A percentile compares a stretch with the other conserved stretches of the same genome.
Evolutionary conservation across 2,888 invertebrate species (phyloP).

Genomic region (Melipona bicolor): DNA sequence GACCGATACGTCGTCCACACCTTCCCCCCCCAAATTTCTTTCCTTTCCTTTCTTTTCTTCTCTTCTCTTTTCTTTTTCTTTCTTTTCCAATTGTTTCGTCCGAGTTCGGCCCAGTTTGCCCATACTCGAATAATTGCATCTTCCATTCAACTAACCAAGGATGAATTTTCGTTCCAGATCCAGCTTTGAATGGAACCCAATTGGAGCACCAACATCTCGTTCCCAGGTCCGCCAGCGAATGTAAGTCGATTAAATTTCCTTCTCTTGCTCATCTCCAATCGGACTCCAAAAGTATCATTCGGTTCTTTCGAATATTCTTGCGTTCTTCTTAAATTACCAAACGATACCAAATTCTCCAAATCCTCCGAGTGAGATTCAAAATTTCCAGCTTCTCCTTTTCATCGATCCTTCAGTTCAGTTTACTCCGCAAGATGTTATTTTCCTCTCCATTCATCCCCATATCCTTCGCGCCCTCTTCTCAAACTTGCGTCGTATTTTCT

Average conservation of each 20-base stretch:
- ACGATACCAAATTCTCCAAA: too few relatives aligned
- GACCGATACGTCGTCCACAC: not conserved
- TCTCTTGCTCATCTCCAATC: too few relatives aligned
- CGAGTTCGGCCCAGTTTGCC: not conserved
- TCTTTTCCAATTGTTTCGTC: not conserved
- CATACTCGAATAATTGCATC: not conserved
- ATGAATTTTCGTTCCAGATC: slow-evolving; percentile 49
- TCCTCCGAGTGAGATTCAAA: too few relatives aligned
- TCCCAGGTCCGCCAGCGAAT: slow-evolving; percentile 53
- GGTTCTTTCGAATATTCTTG: too few relatives aligned
- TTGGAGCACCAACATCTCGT: slow-evolving; percentile 67
- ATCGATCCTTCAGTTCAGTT: too few relatives aligned
- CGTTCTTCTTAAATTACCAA: too few relatives aligned
- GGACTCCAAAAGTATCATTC: not conserved
- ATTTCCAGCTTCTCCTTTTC: too few relatives aligned
- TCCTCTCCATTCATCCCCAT: slow-evolving; percentile 14
- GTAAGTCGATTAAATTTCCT: slow-evolving; percentile 61
- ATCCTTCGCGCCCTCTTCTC: not conserved
- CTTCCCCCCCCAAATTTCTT: not conserved
- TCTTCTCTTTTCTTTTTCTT: not conserved
- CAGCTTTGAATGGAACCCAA: slow-evolving; percentile 68
- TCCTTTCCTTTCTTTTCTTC: not conserved
- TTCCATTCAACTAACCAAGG: not conserved
- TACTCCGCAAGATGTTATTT: slow-evolving; percentile 7
- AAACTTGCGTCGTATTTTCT: slow-evolving; percentile 10